These are phyloP conservation scores for Ericerus pela DNA, from an alignment of 1,140 invertebrate genomes.

Conservation along the genomic window DNA sequence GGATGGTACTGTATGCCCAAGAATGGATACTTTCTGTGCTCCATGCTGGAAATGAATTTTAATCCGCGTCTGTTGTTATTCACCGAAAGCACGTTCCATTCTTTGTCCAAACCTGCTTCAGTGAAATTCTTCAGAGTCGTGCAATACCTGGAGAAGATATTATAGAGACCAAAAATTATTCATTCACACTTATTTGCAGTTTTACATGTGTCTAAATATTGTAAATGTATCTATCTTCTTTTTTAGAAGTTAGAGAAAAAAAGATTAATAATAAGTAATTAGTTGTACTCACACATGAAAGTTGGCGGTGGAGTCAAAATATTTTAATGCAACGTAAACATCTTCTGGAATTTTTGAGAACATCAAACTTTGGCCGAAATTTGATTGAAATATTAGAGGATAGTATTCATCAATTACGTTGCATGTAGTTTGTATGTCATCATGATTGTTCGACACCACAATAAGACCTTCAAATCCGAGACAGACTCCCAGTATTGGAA, in stretches of 20 bases:
- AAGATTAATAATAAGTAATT: neutral
- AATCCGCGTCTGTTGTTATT: conserved; percentile 49
- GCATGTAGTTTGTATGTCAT: conserved; percentile 33
- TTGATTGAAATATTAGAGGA: neutral
- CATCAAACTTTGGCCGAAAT: neutral
- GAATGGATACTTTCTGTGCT: conserved; percentile 54
- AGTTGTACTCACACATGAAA: neutral
- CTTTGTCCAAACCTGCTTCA: conserved; percentile 11
- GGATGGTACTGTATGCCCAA: conserved; percentile 83
- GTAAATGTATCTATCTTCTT: no score
- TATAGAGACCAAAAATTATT: no score
- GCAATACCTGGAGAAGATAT: conserved; percentile 20
- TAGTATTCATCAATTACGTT: neutral
- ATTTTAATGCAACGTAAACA: neutral
- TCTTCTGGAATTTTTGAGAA: neutral
- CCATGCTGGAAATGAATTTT: conserved; percentile 50
- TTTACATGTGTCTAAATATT: no score
- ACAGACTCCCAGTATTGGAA: conserved; percentile 78
- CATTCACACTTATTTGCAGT: no score
- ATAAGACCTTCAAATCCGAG: conserved; percentile 75
- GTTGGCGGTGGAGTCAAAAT: neutral
- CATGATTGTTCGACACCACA: conserved; percentile 45
- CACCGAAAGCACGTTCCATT: conserved; percentile 51
- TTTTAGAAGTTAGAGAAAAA: no score
- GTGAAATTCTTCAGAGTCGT: conserved; percentile 18